These are phyloP conservation scores for Struthio camelus DNA, from an alignment of 2,113 vertebrate genomes.

Conservation along the genomic window DNA sequence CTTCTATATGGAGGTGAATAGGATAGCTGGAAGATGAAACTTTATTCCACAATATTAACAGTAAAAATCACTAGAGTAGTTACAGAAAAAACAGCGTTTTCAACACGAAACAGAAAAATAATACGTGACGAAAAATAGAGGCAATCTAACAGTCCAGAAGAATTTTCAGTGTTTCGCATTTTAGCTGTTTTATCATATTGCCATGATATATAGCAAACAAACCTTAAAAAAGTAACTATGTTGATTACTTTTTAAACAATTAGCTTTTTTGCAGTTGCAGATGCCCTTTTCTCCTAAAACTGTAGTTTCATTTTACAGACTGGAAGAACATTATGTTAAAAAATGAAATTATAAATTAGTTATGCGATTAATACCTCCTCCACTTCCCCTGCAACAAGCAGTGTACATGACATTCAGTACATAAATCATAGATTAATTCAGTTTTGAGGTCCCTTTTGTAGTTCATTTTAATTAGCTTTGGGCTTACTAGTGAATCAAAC, in stretches of 20 bases:
- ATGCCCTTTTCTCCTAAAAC: neutral
- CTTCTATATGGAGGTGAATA: neutral
- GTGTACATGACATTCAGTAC: conserved; percentile 15
- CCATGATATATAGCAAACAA: neutral
- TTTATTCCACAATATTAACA: neutral
- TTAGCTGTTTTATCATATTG: neutral
- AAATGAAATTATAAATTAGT: conserved; percentile 45
- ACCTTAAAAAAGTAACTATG: neutral
- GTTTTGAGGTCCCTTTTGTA: conserved; percentile 54
- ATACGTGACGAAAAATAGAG: neutral
- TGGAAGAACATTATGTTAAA: neutral
- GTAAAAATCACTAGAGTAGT: neutral
- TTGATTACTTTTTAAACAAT: neutral
- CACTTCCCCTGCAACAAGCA: conserved; percentile 42
- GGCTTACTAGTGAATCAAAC: neutral
- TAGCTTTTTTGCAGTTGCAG: neutral
- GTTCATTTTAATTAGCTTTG: conserved; percentile 63
- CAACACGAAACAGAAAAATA: neutral
- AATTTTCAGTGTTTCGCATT: neutral
- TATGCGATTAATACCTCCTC: conserved; percentile 40
- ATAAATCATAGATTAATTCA: conserved; percentile 61
- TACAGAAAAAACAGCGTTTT: neutral
- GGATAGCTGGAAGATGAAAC: neutral
- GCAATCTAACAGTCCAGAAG: neutral
- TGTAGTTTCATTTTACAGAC: neutral